Evolutionary conservation across 2,888 invertebrate species (phyloP).

Genomic region (Yponomeuta sedellus): DNA sequence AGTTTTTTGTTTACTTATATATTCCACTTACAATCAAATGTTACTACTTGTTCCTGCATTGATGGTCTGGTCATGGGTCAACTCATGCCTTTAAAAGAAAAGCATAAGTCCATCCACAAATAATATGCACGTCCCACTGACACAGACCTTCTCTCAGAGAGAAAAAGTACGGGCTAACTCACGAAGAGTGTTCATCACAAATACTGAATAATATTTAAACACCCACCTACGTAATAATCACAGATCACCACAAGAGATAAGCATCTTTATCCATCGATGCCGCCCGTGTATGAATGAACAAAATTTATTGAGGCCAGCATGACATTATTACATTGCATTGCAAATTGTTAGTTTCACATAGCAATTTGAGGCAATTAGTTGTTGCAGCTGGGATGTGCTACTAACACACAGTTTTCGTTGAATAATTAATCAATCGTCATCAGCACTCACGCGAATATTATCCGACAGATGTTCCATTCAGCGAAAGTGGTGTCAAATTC

Average conservation of each 20-base stretch:
- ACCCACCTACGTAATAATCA: not conserved
- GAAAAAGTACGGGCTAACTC: not conserved
- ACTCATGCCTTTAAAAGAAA: too few species aligned
- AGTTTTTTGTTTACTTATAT: too few species aligned
- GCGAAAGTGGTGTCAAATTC: too few species aligned
- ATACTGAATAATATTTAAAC: not conserved
- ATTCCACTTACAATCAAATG: too few species aligned
- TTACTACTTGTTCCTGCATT: too few species aligned
- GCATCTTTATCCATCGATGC: not conserved
- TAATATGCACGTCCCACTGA: not conserved
- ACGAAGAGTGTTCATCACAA: not conserved
- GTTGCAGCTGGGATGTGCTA: constrained; percentile 9
- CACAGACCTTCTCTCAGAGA: not conserved
- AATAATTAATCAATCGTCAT: not conserved
- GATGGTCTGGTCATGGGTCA: too few species aligned
- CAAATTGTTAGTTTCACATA: constrained; percentile 3
- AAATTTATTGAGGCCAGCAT: not conserved
- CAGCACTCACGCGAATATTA: not conserved
- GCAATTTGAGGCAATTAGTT: constrained; percentile 10
- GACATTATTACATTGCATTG: not conserved
- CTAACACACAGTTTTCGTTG: constrained; percentile 6
- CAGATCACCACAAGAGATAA: not conserved
- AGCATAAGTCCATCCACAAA: too few species aligned
- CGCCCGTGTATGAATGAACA: not conserved
- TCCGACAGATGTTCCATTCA: too few species aligned